Conservation (phyloP, 1,140 invertebrate genomes). For the Phenacoccus solenopsis region DNA sequence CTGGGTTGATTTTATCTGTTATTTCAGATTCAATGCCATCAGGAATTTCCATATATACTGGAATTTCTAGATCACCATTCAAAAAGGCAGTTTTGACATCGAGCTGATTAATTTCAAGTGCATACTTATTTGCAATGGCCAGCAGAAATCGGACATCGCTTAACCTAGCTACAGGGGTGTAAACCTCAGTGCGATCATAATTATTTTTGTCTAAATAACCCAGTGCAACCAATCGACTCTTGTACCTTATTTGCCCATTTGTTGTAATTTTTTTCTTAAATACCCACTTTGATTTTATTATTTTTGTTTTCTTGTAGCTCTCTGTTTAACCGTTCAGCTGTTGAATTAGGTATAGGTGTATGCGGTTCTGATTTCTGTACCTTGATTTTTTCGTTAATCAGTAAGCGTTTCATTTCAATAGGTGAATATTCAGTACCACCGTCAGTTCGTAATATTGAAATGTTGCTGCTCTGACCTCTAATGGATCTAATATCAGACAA, state of each 20-base stretch:
- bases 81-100: constrained; percentile 36
- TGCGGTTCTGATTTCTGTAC: constrained; percentile 27
- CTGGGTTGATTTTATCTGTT: neutral
- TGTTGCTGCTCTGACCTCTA: too few species aligned
- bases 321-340: too few species aligned
- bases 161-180: constrained; percentile 21
- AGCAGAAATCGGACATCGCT: constrained; percentile 29
- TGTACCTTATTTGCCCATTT: constrained; percentile 14
- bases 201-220: constrained; percentile 22
- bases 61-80: constrained; percentile 32
- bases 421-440: neutral
- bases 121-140: constrained; percentile 24
- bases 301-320: constrained; percentile 21
- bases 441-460: too few species aligned
- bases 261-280: constrained; percentile 28
- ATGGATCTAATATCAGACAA: too few species aligned
- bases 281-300: constrained; percentile 35
- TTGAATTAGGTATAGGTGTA: neutral
- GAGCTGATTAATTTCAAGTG: constrained; percentile 30
- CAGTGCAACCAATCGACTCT: neutral
- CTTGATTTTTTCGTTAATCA: constrained; percentile 31
- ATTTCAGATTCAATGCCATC: constrained; percentile 21
- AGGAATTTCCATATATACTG: constrained; percentile 34
- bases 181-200: constrained; percentile 24
- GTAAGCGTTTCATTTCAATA: neutral